These are phyloP conservation scores for Natator depressus DNA, from an alignment of 2,113 vertebrate species.

Conservation along the genomic window DNA sequence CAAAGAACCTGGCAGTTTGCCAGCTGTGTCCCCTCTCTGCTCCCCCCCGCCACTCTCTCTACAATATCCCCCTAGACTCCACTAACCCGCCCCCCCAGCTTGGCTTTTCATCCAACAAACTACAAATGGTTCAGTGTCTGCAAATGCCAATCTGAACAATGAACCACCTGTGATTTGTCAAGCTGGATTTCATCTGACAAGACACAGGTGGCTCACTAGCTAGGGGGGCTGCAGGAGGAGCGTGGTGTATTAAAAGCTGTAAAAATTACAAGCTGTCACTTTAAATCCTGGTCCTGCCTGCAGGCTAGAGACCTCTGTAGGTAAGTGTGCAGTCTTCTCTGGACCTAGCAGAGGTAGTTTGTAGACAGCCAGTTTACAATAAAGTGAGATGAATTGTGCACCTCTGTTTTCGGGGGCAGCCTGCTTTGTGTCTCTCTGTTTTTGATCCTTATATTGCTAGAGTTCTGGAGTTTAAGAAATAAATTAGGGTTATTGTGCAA, in stretches of 20 bases:
- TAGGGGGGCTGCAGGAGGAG: background rate
- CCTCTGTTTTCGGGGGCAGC: background rate
- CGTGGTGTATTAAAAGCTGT: background rate
- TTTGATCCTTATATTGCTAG: background rate
- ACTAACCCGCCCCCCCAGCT: background rate
- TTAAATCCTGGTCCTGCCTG: background rate
- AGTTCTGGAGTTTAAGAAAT: background rate
- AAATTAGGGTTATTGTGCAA: background rate
- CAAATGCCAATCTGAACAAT: background rate
- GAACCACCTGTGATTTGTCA: background rate
- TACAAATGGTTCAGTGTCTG: background rate
- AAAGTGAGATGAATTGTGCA: background rate
- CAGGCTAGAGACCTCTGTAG: background rate
- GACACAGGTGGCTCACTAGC: background rate
- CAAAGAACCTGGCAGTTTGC: background rate
- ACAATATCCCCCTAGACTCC: background rate
- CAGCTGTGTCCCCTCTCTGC: background rate
- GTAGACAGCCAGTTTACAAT: background rate
- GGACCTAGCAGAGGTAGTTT: background rate
- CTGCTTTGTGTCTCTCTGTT: background rate
- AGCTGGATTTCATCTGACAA: rapidly evolving
- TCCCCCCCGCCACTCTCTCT: background rate
- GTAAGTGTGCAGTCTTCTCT: background rate
- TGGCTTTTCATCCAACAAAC: background rate
- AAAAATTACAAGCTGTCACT: background rate